phyloP scores from a whole-genome alignment of 2,888 invertebrate genomes.

The Iselma pallidipennis region DNA sequence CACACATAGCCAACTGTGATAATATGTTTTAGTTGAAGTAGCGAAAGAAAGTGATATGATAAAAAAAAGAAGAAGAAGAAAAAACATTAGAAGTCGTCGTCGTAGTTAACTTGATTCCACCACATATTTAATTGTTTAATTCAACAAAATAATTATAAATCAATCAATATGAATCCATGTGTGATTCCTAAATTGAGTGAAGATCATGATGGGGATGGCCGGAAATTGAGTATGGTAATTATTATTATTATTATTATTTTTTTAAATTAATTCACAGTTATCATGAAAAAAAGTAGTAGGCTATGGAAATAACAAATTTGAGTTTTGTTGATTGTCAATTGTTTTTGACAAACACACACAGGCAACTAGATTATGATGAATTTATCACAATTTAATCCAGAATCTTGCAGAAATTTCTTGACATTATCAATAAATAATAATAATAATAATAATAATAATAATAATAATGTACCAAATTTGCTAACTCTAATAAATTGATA shows the following conservation, averaged over 20 bases:
- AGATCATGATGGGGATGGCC: constrained; percentile 63
- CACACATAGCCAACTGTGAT: too few species aligned
- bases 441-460: too few species aligned
- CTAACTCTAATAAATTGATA: too few species aligned
- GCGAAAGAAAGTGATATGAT: too few species aligned
- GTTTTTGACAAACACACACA: background rate
- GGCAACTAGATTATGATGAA: background rate
- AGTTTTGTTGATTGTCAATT: constrained; percentile 7
- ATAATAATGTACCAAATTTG: too few species aligned
- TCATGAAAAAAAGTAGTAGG: too few species aligned
- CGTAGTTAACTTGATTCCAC: background rate
- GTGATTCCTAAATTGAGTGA: constrained; percentile 58
- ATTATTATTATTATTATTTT: background rate
- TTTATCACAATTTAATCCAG: too few species aligned
- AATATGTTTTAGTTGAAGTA: too few species aligned
- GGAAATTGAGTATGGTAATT: constrained; percentile 65
- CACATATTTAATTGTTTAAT: background rate
- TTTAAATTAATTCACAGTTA: background rate
- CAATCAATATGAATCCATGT: constrained; percentile 56
- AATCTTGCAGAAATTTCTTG: too few species aligned
- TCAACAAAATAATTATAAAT: background rate
- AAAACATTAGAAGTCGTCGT: too few species aligned
- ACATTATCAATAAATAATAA: too few species aligned
- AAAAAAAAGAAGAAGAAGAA: too few species aligned
- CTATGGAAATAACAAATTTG: constrained; percentile 4